phyloP scores from a whole-genome alignment of 1,140 invertebrate genomes.

The Triops longicaudatus region DNA sequence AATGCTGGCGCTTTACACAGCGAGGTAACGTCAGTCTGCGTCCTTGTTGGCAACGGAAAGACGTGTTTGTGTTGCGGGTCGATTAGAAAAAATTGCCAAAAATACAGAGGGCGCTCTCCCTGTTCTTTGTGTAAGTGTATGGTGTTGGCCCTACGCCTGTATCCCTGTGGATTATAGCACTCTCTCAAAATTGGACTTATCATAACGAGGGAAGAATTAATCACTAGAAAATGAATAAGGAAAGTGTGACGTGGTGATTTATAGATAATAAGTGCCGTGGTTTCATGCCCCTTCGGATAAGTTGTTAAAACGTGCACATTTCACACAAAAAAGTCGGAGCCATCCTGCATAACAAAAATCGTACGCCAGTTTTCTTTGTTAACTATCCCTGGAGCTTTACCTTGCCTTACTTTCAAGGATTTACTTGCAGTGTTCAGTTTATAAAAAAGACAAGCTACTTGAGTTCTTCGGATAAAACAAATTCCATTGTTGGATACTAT shows the following conservation, averaged over 20 bases:
- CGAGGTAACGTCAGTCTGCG: slow-evolving; percentile 13
- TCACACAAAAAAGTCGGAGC: not conserved
- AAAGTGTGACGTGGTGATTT: not conserved
- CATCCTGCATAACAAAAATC: too few species aligned
- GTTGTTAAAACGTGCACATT: not conserved
- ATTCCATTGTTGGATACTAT: not conserved
- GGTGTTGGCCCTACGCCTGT: not conserved
- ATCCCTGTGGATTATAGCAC: not conserved
- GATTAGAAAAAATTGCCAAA: slow-evolving; percentile 5
- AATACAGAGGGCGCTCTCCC: not conserved
- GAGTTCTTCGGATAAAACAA: not conserved
- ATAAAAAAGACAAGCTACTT: not conserved
- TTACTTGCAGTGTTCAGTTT: too few species aligned
- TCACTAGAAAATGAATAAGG: not conserved
- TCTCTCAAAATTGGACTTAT: not conserved
- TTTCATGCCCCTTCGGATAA: not conserved
- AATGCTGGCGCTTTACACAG: not conserved
- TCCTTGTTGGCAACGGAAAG: slow-evolving; percentile 4
- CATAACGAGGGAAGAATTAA: not conserved
- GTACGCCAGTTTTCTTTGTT: too few species aligned
- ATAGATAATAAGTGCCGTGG: not conserved
- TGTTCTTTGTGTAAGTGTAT: not conserved
- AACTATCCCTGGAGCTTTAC: too few species aligned
- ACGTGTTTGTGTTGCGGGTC: not conserved
- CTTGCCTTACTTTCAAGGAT: too few species aligned